These are phyloP conservation scores for Acronicta leporina DNA, from an alignment of 2,888 invertebrate species.

Conservation along the genomic window DNA sequence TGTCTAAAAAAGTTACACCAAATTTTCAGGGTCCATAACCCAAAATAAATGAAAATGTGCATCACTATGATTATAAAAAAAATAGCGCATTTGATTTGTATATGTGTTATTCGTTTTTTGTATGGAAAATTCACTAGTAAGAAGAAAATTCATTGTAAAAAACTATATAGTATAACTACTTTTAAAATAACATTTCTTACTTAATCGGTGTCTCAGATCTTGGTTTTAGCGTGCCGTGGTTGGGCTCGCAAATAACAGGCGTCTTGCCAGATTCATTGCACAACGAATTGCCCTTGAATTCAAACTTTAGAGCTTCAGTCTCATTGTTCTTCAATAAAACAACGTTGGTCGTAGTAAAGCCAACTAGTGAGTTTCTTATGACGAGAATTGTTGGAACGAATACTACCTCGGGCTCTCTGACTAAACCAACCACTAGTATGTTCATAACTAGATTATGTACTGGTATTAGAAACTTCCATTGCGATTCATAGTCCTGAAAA, in stretches of 20 bases:
- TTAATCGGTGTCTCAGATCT: constrained; percentile 83
- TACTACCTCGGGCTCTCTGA: constrained; percentile 90
- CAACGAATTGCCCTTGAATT: constrained; percentile 87
- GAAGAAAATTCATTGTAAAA: too few species aligned
- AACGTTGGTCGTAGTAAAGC: constrained; percentile 80
- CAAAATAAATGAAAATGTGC: too few species aligned
- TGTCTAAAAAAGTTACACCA: too few species aligned
- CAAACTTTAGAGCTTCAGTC: constrained; percentile 82
- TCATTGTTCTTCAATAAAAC: constrained; percentile 89
- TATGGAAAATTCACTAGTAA: too few species aligned
- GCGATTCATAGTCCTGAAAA: constrained; percentile 88
- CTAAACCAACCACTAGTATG: constrained; percentile 90
- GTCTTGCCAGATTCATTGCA: constrained; percentile 87
- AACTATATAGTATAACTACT: too few species aligned
- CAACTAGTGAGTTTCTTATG: constrained; percentile 90
- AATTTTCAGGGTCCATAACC: too few species aligned
- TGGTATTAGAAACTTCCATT: constrained; percentile 91
- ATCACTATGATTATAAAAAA: too few species aligned
- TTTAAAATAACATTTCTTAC: constrained; percentile 70
- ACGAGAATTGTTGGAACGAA: constrained; percentile 89
- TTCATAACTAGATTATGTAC: constrained; percentile 86
- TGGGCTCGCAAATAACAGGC: constrained; percentile 84
- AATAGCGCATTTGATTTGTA: too few species aligned
- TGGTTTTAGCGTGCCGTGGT: constrained; percentile 83
- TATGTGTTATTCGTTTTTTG: too few species aligned